Conservation (phyloP, 2,888 invertebrate species). For the Pseudococcus jackbeardsleyi region DNA sequence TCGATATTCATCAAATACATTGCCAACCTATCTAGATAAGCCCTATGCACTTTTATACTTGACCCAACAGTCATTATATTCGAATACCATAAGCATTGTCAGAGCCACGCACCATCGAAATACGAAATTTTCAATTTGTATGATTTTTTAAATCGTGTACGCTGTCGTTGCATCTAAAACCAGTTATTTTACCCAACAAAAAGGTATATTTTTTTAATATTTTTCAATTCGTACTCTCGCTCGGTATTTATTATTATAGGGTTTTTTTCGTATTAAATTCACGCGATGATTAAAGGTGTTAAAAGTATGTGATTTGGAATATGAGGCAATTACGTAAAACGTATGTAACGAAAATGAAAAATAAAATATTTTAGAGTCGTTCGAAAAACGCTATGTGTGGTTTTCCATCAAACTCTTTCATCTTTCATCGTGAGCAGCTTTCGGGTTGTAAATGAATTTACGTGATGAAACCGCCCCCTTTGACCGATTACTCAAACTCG, state of each 20-base stretch:
- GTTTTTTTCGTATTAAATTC: conserved; percentile 13
- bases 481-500: neutral
- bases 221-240: neutral
- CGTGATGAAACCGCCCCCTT: conserved; percentile 26
- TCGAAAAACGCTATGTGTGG: conserved; percentile 33
- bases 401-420: neutral
- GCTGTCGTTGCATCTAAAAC: neutral
- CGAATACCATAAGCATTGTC: neutral
- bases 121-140: neutral
- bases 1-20: conserved; percentile 13
- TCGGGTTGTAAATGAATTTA: conserved; percentile 5
- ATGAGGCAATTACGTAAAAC: neutral
- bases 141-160: neutral
- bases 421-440: neutral
- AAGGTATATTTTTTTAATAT: neutral
- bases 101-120: neutral
- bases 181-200: neutral
- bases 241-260: neutral
- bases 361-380: neutral
- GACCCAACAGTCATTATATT: neutral
- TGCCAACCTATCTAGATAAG: neutral
- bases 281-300: conserved; percentile 41
- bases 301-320: conserved; percentile 31
- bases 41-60: conserved; percentile 37
- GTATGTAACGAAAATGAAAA: neutral